Conservation (phyloP, 1,140 invertebrate species). For the Pomacea maculata region DNA sequence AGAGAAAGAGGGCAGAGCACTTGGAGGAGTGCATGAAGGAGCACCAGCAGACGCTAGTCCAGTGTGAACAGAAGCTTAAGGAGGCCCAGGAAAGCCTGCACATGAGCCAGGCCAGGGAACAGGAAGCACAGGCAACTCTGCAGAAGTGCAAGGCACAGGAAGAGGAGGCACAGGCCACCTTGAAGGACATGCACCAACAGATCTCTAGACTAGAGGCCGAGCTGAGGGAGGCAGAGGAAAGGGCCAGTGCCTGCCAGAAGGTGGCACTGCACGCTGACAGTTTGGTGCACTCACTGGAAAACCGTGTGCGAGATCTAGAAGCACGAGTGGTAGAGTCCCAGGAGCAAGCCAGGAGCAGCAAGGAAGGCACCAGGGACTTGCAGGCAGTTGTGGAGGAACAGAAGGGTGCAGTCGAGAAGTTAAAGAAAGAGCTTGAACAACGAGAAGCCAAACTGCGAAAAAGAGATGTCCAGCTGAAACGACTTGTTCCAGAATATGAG, state of each 20-base stretch:
- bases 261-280: slow-evolving; percentile 21
- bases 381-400: slow-evolving; percentile 19
- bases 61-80: slow-evolving; percentile 15
- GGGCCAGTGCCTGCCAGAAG: slow-evolving; percentile 15
- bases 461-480: slow-evolving; percentile 49
- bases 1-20: slow-evolving; percentile 10
- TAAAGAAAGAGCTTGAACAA: slow-evolving; percentile 12
- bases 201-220: not conserved
- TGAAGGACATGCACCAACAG: not conserved
- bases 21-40: slow-evolving; percentile 13
- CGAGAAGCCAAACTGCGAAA: slow-evolving; percentile 15
- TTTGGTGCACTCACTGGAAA: slow-evolving; percentile 14
- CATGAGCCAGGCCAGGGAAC: slow-evolving; percentile 2
- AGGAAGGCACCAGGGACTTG: slow-evolving; percentile 22
- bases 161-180: not conserved
- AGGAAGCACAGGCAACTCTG: not conserved
- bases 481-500: slow-evolving; percentile 21
- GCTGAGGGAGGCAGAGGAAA: slow-evolving; percentile 18
- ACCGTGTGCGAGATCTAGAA: slow-evolving; percentile 5
- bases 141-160: slow-evolving; percentile 2
- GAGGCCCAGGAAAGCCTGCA: slow-evolving; percentile 14
- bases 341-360: slow-evolving; percentile 15
- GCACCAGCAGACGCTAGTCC: not conserved
- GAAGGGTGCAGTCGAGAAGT: slow-evolving; percentile 16
- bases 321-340: not conserved